Evolutionary conservation across 2,113 vertebrate genomes (phyloP).

Genomic region (Halcyon senegalensis): DNA sequence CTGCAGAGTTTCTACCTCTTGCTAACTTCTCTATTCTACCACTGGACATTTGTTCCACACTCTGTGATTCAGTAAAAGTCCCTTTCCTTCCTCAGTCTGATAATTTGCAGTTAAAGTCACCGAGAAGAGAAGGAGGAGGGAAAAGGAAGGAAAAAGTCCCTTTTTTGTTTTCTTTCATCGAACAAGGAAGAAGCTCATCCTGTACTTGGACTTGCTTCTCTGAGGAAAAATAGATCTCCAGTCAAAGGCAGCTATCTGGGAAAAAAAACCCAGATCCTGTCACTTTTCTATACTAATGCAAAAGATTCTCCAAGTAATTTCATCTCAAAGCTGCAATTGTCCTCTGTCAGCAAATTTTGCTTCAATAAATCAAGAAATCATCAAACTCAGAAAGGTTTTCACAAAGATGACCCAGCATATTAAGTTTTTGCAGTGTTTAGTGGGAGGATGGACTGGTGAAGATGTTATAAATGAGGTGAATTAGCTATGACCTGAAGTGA

Average conservation of each 20-base stretch:
- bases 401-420: conserved; percentile 5
- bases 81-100: background rate
- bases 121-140: background rate
- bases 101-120: background rate
- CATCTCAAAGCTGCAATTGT: background rate
- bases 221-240: background rate
- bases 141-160: background rate
- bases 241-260: background rate
- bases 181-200: background rate
- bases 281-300: background rate
- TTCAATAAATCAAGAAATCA: conserved; percentile 29
- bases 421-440: background rate
- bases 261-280: background rate
- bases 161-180: background rate
- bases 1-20: background rate
- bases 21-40: background rate
- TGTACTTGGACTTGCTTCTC: background rate
- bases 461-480: background rate
- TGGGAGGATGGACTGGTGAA: background rate
- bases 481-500: background rate
- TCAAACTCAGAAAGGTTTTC: background rate
- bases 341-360: background rate
- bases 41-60: background rate
- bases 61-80: background rate
- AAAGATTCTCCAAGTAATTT: background rate